phyloP scores from a whole-genome alignment of 2,113 vertebrate species.

The Elephantulus edwardii region DNA sequence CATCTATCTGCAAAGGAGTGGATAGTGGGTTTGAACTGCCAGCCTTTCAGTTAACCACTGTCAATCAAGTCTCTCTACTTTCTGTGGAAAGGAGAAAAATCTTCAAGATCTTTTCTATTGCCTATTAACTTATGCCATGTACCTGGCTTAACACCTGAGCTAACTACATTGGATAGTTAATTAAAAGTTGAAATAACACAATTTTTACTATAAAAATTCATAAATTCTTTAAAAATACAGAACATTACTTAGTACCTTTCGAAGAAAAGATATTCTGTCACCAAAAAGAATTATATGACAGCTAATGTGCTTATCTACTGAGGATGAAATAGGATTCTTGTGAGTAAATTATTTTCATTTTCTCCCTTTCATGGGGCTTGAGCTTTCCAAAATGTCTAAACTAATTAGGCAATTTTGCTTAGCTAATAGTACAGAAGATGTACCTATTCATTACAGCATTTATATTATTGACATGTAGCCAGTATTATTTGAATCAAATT shows the following conservation, averaged over 20 bases:
- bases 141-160: background rate
- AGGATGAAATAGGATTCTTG: background rate
- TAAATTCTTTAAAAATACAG: background rate
- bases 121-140: background rate
- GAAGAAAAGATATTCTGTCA: background rate
- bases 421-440: background rate
- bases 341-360: background rate
- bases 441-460: constrained; percentile 6
- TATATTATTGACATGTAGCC: background rate
- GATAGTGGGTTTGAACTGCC: background rate
- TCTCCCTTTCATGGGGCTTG: background rate
- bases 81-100: background rate
- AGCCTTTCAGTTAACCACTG: background rate
- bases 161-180: background rate
- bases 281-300: constrained; percentile 19
- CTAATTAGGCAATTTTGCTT: background rate
- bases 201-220: constrained; percentile 21
- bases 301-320: background rate
- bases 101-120: background rate
- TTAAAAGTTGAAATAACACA: background rate
- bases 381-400: constrained; percentile 44
- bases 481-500: constrained; percentile 12
- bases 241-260: background rate
- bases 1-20: background rate
- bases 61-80: background rate